These are phyloP conservation scores for Agrilus planipennis DNA, from an alignment of 1,140 invertebrate genomes.

Conservation along the genomic window DNA sequence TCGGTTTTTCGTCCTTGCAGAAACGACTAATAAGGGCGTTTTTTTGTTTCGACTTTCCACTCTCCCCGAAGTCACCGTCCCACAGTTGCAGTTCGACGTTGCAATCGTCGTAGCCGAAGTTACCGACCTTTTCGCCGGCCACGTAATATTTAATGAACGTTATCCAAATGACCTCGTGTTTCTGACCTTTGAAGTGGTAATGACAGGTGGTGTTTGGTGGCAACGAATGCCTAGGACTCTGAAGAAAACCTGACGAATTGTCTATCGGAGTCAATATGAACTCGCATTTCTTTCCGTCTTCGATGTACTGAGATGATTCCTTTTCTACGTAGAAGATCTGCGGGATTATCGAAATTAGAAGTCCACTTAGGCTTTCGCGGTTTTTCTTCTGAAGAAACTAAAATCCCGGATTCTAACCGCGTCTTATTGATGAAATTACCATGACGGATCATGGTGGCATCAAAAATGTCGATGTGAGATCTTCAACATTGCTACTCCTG, in stretches of 20 bases:
- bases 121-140: slow-evolving; percentile 47
- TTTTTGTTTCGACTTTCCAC: slow-evolving; percentile 25
- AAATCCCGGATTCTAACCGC: too few relatives aligned
- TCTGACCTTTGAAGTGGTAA: slow-evolving; percentile 67
- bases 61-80: slow-evolving; percentile 46
- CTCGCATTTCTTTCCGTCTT: slow-evolving; percentile 58
- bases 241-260: slow-evolving; percentile 57
- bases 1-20: slow-evolving; percentile 61
- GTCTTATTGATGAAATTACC: too few relatives aligned
- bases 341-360: too few relatives aligned
- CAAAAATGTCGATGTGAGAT: too few relatives aligned
- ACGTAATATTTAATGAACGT: slow-evolving; percentile 74
- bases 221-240: slow-evolving; percentile 68
- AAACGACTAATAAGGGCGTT: slow-evolving; percentile 57
- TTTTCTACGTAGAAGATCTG: slow-evolving; percentile 63
- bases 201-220: slow-evolving; percentile 77
- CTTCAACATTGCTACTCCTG: too few relatives aligned
- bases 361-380: too few relatives aligned
- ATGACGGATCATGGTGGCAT: too few relatives aligned
- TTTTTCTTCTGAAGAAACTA: too few relatives aligned
- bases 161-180: slow-evolving; percentile 65
- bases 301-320: slow-evolving; percentile 58
- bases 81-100: slow-evolving; percentile 61
- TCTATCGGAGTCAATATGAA: slow-evolving; percentile 65
- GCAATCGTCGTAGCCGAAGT: slow-evolving; percentile 55